A percentile compares a stretch with the other conserved stretches of the same genome.
Conservation (phyloP, 2,113 vertebrate genomes). For the Tyto alba region DNA sequence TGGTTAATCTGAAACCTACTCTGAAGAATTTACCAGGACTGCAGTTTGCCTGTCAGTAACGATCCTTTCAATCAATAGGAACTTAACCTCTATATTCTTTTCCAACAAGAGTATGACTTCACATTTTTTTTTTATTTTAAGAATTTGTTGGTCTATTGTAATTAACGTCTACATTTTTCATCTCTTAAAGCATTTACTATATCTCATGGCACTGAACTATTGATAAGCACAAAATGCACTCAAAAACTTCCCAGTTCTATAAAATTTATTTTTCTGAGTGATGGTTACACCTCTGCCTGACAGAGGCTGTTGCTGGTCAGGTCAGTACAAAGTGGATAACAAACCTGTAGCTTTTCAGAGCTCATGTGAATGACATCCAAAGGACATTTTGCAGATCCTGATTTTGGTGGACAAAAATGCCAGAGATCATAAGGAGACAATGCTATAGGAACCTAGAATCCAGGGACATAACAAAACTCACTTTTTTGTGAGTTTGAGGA, state of each 20-base stretch:
- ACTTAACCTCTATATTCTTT: background rate
- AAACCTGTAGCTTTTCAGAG: background rate
- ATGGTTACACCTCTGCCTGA: background rate
- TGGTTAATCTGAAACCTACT: background rate
- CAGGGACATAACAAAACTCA: background rate
- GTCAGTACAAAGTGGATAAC: background rate
- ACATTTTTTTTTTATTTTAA: background rate
- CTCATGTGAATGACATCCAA: background rate
- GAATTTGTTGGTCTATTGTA: background rate
- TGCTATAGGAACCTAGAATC: background rate
- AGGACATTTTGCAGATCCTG: background rate
- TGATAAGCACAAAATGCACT: background rate
- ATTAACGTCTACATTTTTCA: background rate
- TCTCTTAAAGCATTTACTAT: background rate
- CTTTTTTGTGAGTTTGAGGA: background rate
- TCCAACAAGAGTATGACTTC: background rate
- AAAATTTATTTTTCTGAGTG: background rate
- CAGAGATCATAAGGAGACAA: background rate
- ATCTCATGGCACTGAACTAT: background rate
- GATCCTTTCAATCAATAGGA: background rate
- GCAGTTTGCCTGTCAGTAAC: background rate
- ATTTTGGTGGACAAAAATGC: background rate
- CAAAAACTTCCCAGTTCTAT: background rate
- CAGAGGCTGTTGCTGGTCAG: background rate
- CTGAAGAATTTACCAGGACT: background rate